phyloP scores from a whole-genome alignment of 2,797 vertebrate species.

The Sorex maritimensis region DNA sequence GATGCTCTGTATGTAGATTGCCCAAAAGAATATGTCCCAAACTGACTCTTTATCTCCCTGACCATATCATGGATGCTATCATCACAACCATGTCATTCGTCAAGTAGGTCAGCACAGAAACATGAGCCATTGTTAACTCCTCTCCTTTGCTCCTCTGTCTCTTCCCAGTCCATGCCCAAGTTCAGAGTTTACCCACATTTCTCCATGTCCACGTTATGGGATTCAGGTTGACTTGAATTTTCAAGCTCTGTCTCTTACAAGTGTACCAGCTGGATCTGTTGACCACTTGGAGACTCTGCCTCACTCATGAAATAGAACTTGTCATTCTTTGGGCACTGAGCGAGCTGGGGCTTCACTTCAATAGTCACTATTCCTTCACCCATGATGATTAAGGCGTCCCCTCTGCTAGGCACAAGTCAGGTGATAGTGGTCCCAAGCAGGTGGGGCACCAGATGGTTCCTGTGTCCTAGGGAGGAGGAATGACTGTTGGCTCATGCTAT shows the following conservation, averaged over 20 bases:
- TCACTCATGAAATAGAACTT: background rate
- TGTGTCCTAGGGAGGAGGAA: background rate
- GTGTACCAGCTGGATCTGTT: background rate
- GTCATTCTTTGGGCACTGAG: constrained; percentile 22
- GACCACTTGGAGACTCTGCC: background rate
- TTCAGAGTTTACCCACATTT: too few relatives aligned
- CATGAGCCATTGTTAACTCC: too few relatives aligned
- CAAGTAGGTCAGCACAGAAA: too few relatives aligned
- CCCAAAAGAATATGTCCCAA: too few relatives aligned
- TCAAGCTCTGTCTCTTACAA: background rate
- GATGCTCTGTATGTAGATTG: too few relatives aligned
- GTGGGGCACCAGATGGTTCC: background rate
- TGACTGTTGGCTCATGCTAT: background rate
- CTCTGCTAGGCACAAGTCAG: background rate
- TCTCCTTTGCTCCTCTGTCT: too few relatives aligned
- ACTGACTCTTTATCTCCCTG: too few relatives aligned
- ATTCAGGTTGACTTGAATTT: background rate
- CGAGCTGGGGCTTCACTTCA: constrained; percentile 29
- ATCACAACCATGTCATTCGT: too few relatives aligned
- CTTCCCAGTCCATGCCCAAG: too few relatives aligned
- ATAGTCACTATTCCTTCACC: constrained; percentile 16
- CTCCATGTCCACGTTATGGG: background rate
- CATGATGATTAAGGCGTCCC: background rate
- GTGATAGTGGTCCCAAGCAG: background rate
- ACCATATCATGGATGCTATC: too few relatives aligned